Evolutionary conservation across 2,113 vertebrate genomes (phyloP), one percentile per base, ranked within the genome.

Genomic region (Australoheros scitulus): DNA sequence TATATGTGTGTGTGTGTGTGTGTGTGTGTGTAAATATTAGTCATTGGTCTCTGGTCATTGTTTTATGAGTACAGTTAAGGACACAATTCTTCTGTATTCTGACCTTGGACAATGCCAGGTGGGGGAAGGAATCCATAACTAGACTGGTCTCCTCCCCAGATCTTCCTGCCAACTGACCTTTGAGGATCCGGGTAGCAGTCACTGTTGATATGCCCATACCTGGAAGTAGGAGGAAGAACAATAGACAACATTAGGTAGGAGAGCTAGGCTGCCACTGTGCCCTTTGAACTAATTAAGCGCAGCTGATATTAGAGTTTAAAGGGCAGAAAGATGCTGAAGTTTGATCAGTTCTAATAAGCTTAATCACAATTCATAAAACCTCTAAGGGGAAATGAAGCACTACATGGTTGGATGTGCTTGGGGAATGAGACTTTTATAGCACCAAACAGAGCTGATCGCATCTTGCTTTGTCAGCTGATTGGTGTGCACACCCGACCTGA

Each of bases 191-290:
- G 1, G 96, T 82, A 29, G 96, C 96, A 2, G 96, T 96, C 79
- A 97, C 92, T 14, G 96, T 97, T 11, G 96, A 34, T 10, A 96
- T 7, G 24, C 96, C 96, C 96, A 97, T 97, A 58, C 96, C 96
- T 97, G 77, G 36, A 82, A 85, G 59, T n/a, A 90, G 36, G 80
- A 76, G 80, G 80, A 80, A 50, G 5, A 64, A 83, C 85, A 82
- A 68, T 52, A 75, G 79, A 85, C 79, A 70, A 79, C 20, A 61
- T 59, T 36, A 6, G 1, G 13, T 56, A 47, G 47, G n/a, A 20
- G 18, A 14, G 22, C 43, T 87, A 43, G 11, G 61, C 24, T 24
- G 52, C 26, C 34, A 47, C 77, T 88, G 79, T 83, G 22, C 61
- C 60, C 57, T 18, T 1, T 34, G 17, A 82, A 77, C 8, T 75